Conservation (phyloP, 1,140 invertebrate genomes). For the Rhagoletis pomonella region DNA sequence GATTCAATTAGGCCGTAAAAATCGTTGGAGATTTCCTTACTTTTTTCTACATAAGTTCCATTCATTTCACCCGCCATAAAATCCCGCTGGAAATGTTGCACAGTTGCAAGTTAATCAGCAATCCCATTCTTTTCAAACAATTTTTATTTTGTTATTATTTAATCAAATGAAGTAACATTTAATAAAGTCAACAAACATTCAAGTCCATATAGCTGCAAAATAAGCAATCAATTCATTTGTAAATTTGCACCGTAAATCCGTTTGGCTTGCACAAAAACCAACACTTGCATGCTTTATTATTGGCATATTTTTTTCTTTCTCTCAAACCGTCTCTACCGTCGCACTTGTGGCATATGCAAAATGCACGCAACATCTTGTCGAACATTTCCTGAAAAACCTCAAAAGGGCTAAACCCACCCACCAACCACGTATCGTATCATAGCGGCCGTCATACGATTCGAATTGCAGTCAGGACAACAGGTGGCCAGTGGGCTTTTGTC, state of each 20-base stretch:
- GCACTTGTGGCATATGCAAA: background rate
- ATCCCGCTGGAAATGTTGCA: no score
- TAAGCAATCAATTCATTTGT: slow-evolving; percentile 10
- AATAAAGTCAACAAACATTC: no score
- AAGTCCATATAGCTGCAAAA: no score
- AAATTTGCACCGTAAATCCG: slow-evolving; percentile 51
- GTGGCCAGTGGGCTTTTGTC: slow-evolving; percentile 7
- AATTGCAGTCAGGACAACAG: slow-evolving; percentile 39
- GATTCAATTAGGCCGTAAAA: no score
- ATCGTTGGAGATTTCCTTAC: no score
- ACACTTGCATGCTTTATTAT: background rate
- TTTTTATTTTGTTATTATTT: no score
- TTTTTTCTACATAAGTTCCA: no score
- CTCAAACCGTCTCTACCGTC: background rate
- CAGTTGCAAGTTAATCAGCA: no score
- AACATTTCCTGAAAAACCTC: slow-evolving; percentile 65
- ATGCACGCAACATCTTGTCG: slow-evolving; percentile 70
- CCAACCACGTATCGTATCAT: background rate
- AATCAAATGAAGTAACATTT: no score
- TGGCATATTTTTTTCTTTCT: background rate
- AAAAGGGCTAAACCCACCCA: background rate
- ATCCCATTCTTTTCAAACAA: no score
- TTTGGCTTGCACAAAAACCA: background rate
- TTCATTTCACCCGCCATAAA: no score
- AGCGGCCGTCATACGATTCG: background rate